Evolutionary conservation across 1,140 invertebrate genomes (phyloP).

Genomic region (Cydia splendana): DNA sequence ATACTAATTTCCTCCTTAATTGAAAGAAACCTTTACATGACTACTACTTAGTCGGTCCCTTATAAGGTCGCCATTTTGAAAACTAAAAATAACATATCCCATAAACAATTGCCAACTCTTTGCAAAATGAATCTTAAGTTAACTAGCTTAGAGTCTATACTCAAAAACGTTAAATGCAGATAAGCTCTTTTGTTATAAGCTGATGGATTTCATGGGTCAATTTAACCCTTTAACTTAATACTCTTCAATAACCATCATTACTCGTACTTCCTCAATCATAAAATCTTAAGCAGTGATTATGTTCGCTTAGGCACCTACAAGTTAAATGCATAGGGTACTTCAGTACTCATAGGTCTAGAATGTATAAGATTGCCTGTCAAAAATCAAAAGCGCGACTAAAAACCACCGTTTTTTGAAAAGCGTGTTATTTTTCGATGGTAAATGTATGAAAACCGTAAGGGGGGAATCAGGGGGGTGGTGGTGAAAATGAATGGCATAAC

Average conservation of each 20-base stretch:
- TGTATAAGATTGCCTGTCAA: too few relatives aligned
- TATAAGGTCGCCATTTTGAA: neutral
- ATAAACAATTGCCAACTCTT: neutral
- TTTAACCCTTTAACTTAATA: constrained; percentile 19
- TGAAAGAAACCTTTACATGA: neutral
- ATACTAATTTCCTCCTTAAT: neutral
- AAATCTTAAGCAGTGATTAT: constrained; percentile 7
- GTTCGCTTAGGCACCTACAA: neutral
- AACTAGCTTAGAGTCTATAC: neutral
- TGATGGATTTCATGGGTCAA: neutral
- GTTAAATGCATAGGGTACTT: neutral
- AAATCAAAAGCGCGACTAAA: too few relatives aligned
- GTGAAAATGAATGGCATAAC: too few relatives aligned
- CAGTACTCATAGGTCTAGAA: too few relatives aligned
- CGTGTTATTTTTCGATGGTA: too few relatives aligned
- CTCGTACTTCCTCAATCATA: constrained; percentile 4
- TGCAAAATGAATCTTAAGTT: neutral
- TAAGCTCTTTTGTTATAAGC: neutral
- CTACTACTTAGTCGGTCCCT: constrained; percentile 2
- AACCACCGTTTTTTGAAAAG: too few relatives aligned
- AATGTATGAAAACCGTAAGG: too few relatives aligned
- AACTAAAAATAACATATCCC: neutral
- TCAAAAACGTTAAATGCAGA: neutral
- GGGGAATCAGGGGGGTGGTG: too few relatives aligned
- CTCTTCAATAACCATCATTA: constrained; percentile 24